Conservation (phyloP, 2,797 vertebrate genomes). For the Leuciscus waleckii region DNA sequence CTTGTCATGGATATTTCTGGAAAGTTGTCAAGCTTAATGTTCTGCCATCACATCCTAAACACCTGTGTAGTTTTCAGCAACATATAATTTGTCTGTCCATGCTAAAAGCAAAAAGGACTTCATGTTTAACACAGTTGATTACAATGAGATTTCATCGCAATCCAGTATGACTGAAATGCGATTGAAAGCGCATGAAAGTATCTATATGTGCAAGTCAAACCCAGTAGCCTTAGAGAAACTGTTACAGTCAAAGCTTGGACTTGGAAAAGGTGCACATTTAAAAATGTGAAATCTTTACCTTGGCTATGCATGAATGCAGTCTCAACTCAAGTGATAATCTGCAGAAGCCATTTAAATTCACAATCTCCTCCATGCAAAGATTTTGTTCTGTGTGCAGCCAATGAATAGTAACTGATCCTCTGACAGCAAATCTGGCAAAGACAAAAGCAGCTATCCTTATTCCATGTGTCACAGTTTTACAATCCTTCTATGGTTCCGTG, state of each 20-base stretch:
- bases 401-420: slow-evolving; percentile 50
- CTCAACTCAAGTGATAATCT: slow-evolving; percentile 10
- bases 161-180: background rate
- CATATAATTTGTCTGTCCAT: background rate
- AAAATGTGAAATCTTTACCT: background rate
- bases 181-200: background rate
- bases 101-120: background rate
- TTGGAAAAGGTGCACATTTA: background rate
- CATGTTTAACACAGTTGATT: background rate
- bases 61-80: background rate
- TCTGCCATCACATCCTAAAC: background rate
- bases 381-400: slow-evolving; percentile 42
- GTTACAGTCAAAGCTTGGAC: slow-evolving; percentile 4
- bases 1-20: background rate
- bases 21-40: background rate
- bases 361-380: slow-evolving; percentile 42
- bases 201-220: background rate
- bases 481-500: background rate
- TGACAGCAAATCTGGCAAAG: slow-evolving; percentile 43
- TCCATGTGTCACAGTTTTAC: slow-evolving; percentile 45
- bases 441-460: slow-evolving; percentile 31
- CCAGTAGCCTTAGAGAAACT: background rate
- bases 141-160: background rate
- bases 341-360: slow-evolving; percentile 36
- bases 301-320: background rate